Evolutionary conservation across 92 coral and sea anemone genomes (phyloP), one percentile per base, ranked within the genome.

Genomic region (Parazoanthus darwini): DNA sequence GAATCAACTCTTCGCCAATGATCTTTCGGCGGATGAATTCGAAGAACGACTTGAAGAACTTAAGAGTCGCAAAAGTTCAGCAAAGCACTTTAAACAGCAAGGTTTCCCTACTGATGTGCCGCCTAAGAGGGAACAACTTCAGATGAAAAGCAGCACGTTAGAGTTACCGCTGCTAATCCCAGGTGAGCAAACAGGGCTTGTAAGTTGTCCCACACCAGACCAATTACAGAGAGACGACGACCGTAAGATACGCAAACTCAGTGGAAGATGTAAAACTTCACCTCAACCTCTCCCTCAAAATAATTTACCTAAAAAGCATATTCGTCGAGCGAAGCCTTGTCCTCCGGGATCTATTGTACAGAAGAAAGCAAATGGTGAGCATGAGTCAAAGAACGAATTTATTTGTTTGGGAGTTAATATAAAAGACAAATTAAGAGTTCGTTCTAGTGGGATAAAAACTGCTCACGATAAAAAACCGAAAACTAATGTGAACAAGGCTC

Each of bases 31-130:
- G 6, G 90, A 86, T 6, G 87, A 90, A 74, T 82, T 90, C 2
- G 87, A 90, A 81, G 87, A 42, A 38, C 79, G 78, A 25, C 90
- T 90, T 11, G 92, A 90, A 81, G 75, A 73, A 51, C 79, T 90
- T 7, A 88, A 77, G 51, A 38, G 78, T 74, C 88, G 82, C 16
- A 72, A 87, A 13, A 48, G 83, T 22, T 76, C 54, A 20, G 29
- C 80, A 6, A 76, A 76, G 26, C 16, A 1, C 50, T 20, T 76
- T 37, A 76, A 8, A 35, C 67, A 25, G 23, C 33, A 8, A 79
- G 8, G 36, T 29, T 48, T 79, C 23, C 70, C 5, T 0, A 79
- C 6, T 26, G 36, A 44, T 18, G 16, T 71, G 14, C 78, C 79
- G 14, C 78, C 71, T 0, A 81, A 80, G 73, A 86, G 78, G 65